Evolutionary conservation across 2,888 invertebrate species (phyloP).

Genomic region (Anoplius nigerrimus): DNA sequence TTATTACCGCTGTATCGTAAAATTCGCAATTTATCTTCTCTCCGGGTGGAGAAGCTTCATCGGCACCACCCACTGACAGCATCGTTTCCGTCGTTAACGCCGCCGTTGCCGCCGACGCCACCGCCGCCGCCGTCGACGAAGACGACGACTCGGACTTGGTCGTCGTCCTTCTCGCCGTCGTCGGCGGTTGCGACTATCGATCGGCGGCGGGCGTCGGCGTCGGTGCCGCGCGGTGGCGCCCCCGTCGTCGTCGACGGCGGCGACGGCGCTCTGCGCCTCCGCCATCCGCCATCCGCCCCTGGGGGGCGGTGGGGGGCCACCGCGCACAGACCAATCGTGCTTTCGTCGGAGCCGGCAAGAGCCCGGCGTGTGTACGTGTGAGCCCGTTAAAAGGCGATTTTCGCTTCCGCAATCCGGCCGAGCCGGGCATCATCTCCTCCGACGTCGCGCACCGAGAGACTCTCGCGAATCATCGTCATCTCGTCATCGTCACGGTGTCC

Average conservation of each 20-base stretch:
- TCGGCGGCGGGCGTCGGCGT: conserved; percentile 69
- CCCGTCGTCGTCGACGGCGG: conserved; percentile 50
- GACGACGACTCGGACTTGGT: conserved; percentile 59
- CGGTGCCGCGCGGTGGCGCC: conserved; percentile 71
- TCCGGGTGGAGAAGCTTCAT: no score
- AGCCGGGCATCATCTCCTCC: conserved; percentile 32
- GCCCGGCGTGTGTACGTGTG: conserved; percentile 63
- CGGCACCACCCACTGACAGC: no score
- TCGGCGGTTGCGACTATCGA: conserved; percentile 67
- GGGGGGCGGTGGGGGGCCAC: conserved; percentile 52
- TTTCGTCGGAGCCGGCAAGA: conserved; percentile 62
- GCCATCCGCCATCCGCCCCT: conserved; percentile 52
- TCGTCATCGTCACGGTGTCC: neutral
- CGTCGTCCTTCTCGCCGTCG: conserved; percentile 47
- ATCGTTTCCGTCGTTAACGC: conserved; percentile 13
- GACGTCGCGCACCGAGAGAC: no score
- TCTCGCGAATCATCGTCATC: neutral
- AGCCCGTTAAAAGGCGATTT: conserved; percentile 52
- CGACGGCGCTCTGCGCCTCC: conserved; percentile 50
- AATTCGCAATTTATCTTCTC: no score
- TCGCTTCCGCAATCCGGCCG: conserved; percentile 32
- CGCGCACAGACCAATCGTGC: conserved; percentile 62
- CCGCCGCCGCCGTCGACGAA: conserved; percentile 43
- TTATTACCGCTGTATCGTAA: no score
- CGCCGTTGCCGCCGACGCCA: conserved; percentile 19